phyloP scores from a whole-genome alignment of 53 echinoderm and acorn worm genomes.

The Mesocentrotus franciscanus region DNA sequence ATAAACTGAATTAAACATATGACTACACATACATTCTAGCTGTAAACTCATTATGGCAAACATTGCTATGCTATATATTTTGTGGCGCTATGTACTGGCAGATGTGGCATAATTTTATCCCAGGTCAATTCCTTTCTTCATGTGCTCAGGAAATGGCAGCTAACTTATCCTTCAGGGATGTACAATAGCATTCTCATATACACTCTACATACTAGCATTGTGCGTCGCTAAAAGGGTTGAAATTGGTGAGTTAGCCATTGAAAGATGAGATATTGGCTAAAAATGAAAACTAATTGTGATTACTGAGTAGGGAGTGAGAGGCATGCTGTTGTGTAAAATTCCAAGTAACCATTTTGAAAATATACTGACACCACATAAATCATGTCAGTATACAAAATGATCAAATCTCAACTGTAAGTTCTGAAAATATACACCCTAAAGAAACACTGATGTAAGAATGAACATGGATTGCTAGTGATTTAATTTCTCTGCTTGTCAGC shows the following conservation, averaged over 20 bases:
- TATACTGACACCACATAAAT: not conserved
- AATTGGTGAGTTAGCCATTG: not conserved
- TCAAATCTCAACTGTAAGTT: not conserved
- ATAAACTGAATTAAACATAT: not conserved
- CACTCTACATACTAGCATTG: not conserved
- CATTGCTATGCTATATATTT: not conserved
- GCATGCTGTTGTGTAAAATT: not conserved
- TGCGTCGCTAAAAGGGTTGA: not conserved
- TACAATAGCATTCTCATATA: conserved; percentile 31
- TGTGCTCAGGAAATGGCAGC: not conserved
- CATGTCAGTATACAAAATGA: not conserved
- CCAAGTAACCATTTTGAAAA: not conserved
- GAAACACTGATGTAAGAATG: not conserved
- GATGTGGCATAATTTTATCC: not conserved
- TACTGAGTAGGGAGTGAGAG: not conserved
- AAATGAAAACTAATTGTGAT: not conserved
- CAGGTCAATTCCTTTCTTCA: conserved; percentile 33
- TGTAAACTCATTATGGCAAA: not conserved
- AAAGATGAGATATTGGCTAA: not conserved
- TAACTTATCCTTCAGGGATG: conserved; percentile 5
- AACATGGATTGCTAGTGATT: not conserved
- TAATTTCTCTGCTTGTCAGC: not conserved
- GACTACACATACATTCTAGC: not conserved
- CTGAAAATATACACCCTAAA: not conserved
- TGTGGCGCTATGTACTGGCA: not conserved